These are phyloP conservation scores for Euzetes globulus DNA, from an alignment of 2,888 invertebrate genomes.

Conservation along the genomic window DNA sequence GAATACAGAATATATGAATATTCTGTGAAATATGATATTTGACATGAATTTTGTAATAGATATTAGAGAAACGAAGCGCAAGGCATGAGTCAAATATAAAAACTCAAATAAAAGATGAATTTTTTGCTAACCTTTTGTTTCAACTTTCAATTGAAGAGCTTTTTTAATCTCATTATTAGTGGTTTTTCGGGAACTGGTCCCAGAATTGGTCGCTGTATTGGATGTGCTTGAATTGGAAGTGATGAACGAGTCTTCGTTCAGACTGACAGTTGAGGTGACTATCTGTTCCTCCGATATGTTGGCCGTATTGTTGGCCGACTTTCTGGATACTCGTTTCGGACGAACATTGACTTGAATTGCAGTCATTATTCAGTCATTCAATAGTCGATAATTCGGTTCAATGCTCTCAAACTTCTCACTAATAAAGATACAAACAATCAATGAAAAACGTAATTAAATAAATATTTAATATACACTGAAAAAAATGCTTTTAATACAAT, in stretches of 20 bases:
- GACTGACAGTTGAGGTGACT: constrained; percentile 4
- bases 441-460: too few relatives aligned
- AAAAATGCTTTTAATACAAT: too few relatives aligned
- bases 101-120: neutral
- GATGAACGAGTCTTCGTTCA: neutral
- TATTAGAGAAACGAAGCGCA: neutral
- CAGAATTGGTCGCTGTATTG: neutral
- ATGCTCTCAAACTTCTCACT: too few relatives aligned
- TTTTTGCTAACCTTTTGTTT: neutral
- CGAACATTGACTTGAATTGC: constrained; percentile 7
- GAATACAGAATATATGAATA: neutral
- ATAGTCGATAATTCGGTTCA: too few relatives aligned
- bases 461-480: too few relatives aligned
- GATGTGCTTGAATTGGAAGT: neutral
- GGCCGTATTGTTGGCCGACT: neutral
- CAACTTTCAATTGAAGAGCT: constrained; percentile 13
- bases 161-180: constrained; percentile 14
- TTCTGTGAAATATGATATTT: neutral
- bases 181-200: neutral
- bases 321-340: neutral
- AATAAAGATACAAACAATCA: too few relatives aligned
- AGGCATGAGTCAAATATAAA: neutral
- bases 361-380: neutral
- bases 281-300: constrained; percentile 10
- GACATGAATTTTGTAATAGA: neutral